A percentile compares a stretch with the other conserved stretches of the same genome.
These are phyloP conservation scores for Dryobates pubescens DNA, from an alignment of 2,797 vertebrate species.

Conservation along the genomic window DNA sequence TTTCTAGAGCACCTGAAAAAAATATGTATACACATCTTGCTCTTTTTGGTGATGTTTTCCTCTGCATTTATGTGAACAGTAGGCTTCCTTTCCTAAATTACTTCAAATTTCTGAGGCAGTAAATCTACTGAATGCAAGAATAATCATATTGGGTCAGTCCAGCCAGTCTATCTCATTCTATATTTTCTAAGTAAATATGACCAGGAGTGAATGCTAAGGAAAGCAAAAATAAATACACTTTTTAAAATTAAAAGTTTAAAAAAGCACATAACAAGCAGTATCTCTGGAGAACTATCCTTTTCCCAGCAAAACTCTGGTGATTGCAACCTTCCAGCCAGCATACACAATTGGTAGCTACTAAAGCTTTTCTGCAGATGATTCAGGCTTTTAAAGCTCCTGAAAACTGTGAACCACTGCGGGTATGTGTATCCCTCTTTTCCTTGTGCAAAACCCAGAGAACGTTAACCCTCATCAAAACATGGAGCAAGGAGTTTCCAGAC, in stretches of 20 bases:
- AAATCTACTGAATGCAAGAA: neutral
- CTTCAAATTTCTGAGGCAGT: neutral
- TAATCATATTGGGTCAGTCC: neutral
- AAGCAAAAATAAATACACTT: neutral
- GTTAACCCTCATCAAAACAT: neutral
- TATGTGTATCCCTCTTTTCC: neutral
- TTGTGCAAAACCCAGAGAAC: neutral
- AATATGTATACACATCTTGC: neutral
- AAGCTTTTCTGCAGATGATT: neutral
- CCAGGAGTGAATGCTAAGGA: accelerated
- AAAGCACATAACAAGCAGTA: neutral
- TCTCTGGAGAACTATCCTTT: neutral
- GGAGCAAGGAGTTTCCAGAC: neutral
- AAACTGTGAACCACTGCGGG: accelerated
- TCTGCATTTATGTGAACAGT: neutral
- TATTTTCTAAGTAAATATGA: neutral
- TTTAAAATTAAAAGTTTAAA: too few relatives aligned
- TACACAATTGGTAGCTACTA: neutral
- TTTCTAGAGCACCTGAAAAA: constrained; percentile 17
- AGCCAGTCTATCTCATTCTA: neutral
- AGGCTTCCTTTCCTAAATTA: neutral
- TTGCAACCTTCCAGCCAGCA: neutral
- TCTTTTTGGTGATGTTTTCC: neutral
- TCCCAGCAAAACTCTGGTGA: neutral
- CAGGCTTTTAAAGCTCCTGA: neutral